Conservation (phyloP, 2,888 invertebrate genomes). For the Coremacera marginata region DNA sequence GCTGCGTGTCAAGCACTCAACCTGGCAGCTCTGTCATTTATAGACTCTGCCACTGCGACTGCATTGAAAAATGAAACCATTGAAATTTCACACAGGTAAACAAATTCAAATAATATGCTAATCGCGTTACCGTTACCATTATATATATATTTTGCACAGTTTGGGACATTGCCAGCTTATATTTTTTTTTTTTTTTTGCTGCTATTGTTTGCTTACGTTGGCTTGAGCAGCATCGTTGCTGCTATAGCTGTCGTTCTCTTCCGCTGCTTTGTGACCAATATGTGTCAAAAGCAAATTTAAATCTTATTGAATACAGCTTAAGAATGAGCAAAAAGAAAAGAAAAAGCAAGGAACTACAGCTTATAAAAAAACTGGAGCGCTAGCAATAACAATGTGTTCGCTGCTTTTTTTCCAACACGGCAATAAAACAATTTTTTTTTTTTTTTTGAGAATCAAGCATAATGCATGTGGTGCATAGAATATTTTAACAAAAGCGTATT, state of each 20-base stretch:
- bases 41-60: background rate
- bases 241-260: background rate
- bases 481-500: conserved; percentile 15
- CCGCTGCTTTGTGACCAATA: conserved; percentile 43
- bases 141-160: too few relatives aligned
- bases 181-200: background rate
- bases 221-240: background rate
- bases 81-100: conserved; percentile 25
- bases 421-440: background rate
- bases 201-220: background rate
- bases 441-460: background rate
- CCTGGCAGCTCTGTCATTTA: background rate
- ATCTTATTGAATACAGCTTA: conserved; percentile 30
- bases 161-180: too few relatives aligned
- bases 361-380: conserved; percentile 34
- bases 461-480: conserved; percentile 6
- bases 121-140: conserved; percentile 29
- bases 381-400: conserved; percentile 40
- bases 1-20: background rate
- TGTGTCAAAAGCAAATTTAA: conserved; percentile 47
- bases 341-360: conserved; percentile 20
- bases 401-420: background rate
- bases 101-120: conserved; percentile 37
- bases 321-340: background rate
- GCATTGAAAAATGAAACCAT: conserved; percentile 32